Conservation (phyloP, 2,888 invertebrate genomes). For the Siphlonurus alternatus region DNA sequence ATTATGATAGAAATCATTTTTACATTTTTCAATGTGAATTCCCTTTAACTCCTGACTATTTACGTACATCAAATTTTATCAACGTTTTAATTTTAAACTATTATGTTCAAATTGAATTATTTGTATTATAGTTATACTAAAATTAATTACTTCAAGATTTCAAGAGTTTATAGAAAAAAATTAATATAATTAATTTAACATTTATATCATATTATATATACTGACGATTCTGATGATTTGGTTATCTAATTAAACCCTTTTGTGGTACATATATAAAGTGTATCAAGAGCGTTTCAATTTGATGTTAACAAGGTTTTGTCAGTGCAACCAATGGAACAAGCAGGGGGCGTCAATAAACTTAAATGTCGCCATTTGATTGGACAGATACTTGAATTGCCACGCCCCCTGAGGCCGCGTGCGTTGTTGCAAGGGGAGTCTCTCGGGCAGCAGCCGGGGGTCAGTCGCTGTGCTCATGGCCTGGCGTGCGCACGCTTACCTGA, state of each 20-base stretch:
- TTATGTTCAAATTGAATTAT: too few species aligned
- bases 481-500: not conserved
- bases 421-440: not conserved
- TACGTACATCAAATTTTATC: too few species aligned
- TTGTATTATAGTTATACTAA: too few species aligned
- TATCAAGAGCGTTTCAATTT: not conserved
- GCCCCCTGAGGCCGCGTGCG: not conserved
- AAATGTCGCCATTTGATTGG: not conserved
- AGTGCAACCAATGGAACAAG: not conserved
- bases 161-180: too few species aligned
- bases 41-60: too few species aligned
- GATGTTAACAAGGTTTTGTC: not conserved
- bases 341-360: not conserved
- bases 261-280: not conserved
- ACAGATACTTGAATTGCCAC: not conserved
- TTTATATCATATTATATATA: too few species aligned
- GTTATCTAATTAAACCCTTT: slow-evolving; percentile 1
- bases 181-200: too few species aligned
- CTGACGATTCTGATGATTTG: slow-evolving; percentile 4
- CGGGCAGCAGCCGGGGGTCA: not conserved
- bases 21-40: too few species aligned
- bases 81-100: too few species aligned
- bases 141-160: too few species aligned
- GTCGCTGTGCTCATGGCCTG: not conserved
- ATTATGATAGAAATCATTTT: too few species aligned